A percentile compares a stretch with the other conserved stretches of the same genome.
These are phyloP conservation scores for Diloba caeruleocephala DNA, from an alignment of 2,888 invertebrate species.

Conservation along the genomic window DNA sequence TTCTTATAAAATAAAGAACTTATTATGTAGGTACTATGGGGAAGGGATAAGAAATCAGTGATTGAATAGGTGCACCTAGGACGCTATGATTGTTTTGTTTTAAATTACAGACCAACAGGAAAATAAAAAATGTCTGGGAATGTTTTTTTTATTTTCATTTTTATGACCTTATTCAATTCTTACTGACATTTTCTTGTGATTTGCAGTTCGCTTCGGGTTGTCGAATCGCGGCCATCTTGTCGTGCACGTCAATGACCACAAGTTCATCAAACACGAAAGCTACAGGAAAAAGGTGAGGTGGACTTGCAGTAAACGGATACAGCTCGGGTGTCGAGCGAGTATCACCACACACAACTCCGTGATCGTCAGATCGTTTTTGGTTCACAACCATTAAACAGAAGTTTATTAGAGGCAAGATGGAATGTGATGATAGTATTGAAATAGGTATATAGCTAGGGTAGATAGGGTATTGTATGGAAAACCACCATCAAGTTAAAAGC, in stretches of 20 bases:
- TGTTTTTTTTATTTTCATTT: not conserved
- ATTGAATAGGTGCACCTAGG: no score
- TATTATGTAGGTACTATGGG: no score
- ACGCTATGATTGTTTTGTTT: not conserved
- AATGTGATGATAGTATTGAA: no score
- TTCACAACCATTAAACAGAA: slow-evolving; percentile 70
- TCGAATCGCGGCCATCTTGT: slow-evolving; percentile 79
- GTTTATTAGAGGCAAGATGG: not conserved
- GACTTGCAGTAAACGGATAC: slow-evolving; percentile 79
- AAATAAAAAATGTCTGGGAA: not conserved
- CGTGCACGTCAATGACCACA: slow-evolving; percentile 73
- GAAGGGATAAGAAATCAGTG: no score
- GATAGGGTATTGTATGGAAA: no score
- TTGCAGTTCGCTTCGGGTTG: slow-evolving; percentile 77
- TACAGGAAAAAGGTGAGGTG: slow-evolving; percentile 80
- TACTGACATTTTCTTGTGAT: slow-evolving; percentile 15
- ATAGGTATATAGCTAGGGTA: no score
- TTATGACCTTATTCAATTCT: not conserved
- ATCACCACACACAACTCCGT: slow-evolving; percentile 70
- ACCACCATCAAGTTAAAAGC: no score
- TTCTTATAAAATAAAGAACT: no score
- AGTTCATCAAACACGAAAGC: slow-evolving; percentile 82
- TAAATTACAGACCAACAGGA: not conserved
- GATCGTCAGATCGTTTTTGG: slow-evolving; percentile 74
- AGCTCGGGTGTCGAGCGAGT: slow-evolving; percentile 75